Evolutionary conservation across 2,888 invertebrate species (phyloP), one percentile per base, ranked within the genome.

Genomic region (Hemithea aestivaria): DNA sequence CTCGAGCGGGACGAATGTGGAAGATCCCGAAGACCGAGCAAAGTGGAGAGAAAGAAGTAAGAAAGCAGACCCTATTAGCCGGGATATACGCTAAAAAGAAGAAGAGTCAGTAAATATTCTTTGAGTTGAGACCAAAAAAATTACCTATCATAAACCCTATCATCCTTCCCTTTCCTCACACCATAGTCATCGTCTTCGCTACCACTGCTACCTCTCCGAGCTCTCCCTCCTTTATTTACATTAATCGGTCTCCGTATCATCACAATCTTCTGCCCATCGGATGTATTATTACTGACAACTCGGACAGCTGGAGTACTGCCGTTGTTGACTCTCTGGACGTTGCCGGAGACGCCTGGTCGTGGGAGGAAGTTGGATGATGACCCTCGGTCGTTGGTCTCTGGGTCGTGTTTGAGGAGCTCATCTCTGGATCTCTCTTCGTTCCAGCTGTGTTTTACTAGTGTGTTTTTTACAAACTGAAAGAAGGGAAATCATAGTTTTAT

Each of bases 131-230:
- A n/a, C n/a, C n/a, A 23, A 10, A 16, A 8, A 1, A 53, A 69
- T 62, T 58, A 91, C 91, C 91, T 91, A 54, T 92, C 91, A 72
- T 90, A 92, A 29, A 92, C 92, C 62, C 88, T 77, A 49, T 88
- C 89, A 53, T 90, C 90, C 51, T 89, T 90, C 40, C 90, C 91
- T 66, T 90, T 89, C 40, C 79, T 82, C 1, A 89, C 88, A 36
- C 90, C 90, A 40, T 87, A 84, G 40, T 90, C 89, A 39, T 89
- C 90, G 50, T 90, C 91, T 51, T 91, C 90, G 51, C 89, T 89
- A 12, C 88, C 89, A 35, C 89, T 87, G 37, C 85, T 79, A 20
- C 87, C 87, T 53, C 82, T 80, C 52, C 87, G 75, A 0, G 62
- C 72, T 31, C 85, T 72, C 3, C 89, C 90, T 7, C 79, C 76